Evolutionary conservation across 2,888 invertebrate species (phyloP), one percentile per base, ranked within the genome.

Genomic region (Heliconius cydno): DNA sequence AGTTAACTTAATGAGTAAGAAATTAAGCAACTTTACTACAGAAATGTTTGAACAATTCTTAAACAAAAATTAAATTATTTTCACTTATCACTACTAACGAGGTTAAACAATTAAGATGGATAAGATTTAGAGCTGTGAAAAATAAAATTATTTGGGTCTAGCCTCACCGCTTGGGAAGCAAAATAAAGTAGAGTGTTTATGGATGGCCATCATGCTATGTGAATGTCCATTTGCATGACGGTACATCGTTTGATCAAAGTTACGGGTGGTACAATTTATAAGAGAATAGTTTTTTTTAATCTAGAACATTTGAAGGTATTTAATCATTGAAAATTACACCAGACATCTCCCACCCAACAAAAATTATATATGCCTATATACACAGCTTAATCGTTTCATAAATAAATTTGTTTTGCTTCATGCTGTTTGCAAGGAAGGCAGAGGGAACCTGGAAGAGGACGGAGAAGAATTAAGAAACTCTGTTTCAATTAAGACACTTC

Each of bases 181-280:
- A 75, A 82, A 84, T 84, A 84, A 84, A 85, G 76, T 82, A 81
- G 78, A 79, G 70, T 82, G 83, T 87, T 88, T 86, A 88, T 86
- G 85, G 81, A 76, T 72, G 80, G 76, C 81, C 82, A 84, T 83
- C 87, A 88, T 87, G 87, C 87, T 79, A 85, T 65, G 79, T 81
- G 83, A 81, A 81, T 82, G 84, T 83, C 34, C 86, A 87, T 85
- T 94, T 83, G 93, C 94, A 92, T 94, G 94, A 88, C 90, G 88
- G 86, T 88, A 86, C 86, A 86, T 89, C 88, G 88, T 94, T 93
- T 90, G 84, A 88, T 88, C 68, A 79, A 81, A 80, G 73, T 41
- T 41, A 28, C 65, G 67, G 41, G 25, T 78, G 81, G 79, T 77
- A 7, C 78, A 81, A 60, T 19, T 30, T 72, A 63, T 41, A 66